Base-by-base conservation (phyloP, 1,140 invertebrate genomes). In the Papilio xuthus region DNA sequence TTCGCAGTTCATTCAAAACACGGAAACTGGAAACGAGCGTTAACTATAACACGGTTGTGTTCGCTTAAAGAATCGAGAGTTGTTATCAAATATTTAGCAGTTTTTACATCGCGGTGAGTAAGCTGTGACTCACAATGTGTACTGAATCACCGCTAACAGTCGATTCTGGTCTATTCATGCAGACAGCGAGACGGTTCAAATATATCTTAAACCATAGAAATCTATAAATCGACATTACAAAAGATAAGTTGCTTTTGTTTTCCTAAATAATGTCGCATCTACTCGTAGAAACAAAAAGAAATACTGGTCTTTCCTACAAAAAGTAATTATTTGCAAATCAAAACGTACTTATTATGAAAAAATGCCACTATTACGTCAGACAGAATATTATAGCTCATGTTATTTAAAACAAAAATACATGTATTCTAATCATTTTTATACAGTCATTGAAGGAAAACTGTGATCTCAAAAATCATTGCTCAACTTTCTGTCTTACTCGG, bases 71-170 rank as follows among this genome's bases (percentile, higher is more conserved):
- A 56, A 60, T 76, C 74, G 18, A 28, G 73, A 75, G 32, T 41
- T 76, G 74, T 83, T 86, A 85, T 85, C 79, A 83, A 83, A 83
- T 86, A 83, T 83, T 83, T 82, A 81, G 72, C 56, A 74, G 78
- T 80, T 83, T 74, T 86, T 83, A 81, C 84, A 53, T 53, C 82
- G 81, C 42, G 78, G 70, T 86, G 84, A 86, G 80, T 84, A 83
- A 86, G n/a, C 74, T n/a, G 50, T 76, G 74, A 76, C 23, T 76
- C 74, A 76, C 37, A 9, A n/a, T 7, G 28, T 23, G 32, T 23
- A 56, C 28, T 76, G 74, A 76, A 76, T 76, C 74, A 76, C 50
- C 41, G 42, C 53, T 60, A 63, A 63, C 50, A 32, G 44, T 10
- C 28, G 74, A 76, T 60, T 76, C 74, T 41, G 32, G 71, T 73